Conservation (phyloP, 2,888 invertebrate genomes). For the Eupithecia centaureata region DNA sequence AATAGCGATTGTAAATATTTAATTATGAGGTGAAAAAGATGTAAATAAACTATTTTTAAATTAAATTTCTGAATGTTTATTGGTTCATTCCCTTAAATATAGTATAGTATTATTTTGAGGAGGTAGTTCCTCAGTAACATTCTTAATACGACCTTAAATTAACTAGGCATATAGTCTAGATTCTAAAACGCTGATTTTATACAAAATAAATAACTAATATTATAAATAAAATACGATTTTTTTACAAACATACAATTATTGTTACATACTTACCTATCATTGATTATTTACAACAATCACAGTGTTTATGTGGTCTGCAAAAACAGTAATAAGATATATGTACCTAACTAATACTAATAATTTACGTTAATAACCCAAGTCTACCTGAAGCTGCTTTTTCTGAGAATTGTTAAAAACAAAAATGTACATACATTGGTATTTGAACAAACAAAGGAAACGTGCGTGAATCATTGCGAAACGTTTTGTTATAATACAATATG, state of each 20-base stretch:
- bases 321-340: not conserved
- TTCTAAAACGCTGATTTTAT: not conserved
- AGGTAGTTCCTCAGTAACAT: not conserved
- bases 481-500: not conserved
- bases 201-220: not conserved
- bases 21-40: constrained; percentile 27
- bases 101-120: not conserved
- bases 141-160: not conserved
- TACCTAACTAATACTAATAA: not conserved
- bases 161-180: not conserved
- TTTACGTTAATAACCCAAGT: not conserved
- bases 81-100: not conserved
- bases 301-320: constrained; percentile 8
- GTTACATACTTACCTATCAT: too few species aligned
- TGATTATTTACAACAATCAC: constrained; percentile 6
- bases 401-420: not conserved
- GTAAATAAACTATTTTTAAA: constrained; percentile 18
- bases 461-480: not conserved
- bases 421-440: not conserved
- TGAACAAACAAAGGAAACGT: not conserved
- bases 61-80: not conserved
- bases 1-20: constrained; percentile 46
- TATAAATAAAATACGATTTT: not conserved
- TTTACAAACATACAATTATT: not conserved
- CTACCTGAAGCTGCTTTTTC: not conserved